Evolutionary conservation across 2,797 vertebrate genomes (phyloP), one percentile per base, ranked within the genome.

Genomic region (Mus minutoides): DNA sequence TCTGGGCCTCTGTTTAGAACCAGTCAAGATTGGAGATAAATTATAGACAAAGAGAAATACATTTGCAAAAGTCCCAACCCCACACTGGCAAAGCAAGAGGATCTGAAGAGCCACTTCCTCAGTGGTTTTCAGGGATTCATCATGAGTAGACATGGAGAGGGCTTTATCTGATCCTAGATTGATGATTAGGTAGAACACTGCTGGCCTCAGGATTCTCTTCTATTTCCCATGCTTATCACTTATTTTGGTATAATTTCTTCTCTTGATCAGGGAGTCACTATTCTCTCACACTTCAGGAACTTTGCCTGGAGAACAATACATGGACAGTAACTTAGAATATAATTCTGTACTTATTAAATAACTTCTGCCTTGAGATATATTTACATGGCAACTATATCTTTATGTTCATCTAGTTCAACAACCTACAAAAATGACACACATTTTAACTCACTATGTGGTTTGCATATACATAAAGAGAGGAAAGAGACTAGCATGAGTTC

Each of bases 1-100:
- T 19, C 6, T 54, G 6, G 2, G 9, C 2, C 43, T 82, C 58
- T 37, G n/a, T 4, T 11, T 46, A 16, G 0, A 1, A 4, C 60
- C 77, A 73, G 8, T 14, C 2, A 31, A 31, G 43, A 29, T 0
- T 34, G 64, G 34, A 9, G 46, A 75, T 10, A 71, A 5, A 21
- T 73, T 71, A 4, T 5, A 3, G 24, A 71, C 21, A 7, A 94
- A 71, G 13, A 86, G 64, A 67, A 46, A 24, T 31, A n/a, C 31
- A 13, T 13, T 75, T 37, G 62, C 73, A 29, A 62, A 52, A 31
- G 62, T 29, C 5, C 77, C 89, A 62, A 14, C 16, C 1, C 43
- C 69, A 10, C 17, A 12, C 6, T 76, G 88, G 1, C 80, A 64
- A 21, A 86, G 56, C 43, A 69, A 82, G 24, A 43, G 2, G 37